Base-by-base conservation (phyloP, 2,113 vertebrate genomes). In the Neogobius melanostomus region DNA sequence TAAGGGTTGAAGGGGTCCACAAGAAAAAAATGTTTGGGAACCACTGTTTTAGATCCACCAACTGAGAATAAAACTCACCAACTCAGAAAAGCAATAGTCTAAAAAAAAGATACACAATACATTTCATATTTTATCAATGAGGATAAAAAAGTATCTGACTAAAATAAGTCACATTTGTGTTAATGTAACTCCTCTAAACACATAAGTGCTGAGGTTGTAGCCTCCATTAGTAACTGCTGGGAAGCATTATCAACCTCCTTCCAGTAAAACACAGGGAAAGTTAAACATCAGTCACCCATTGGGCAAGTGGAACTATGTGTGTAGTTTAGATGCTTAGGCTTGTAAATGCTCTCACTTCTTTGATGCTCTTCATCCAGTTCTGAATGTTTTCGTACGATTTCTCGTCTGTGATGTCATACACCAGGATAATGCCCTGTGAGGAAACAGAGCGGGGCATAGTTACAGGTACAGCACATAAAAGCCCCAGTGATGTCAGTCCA, bases 331-430 rank as follows among this genome's bases (percentile, higher is more conserved):
- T 63, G 51, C 21, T 44, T 11, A 36, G 11, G n/a, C 28, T 15
- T 1, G 14, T 12, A 11, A 28, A 46, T 46, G 6, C 2, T 11
- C 89, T 91, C 83, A 94, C 92, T 74, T 94, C 91, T 87, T 93
- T 97, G 85, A 98, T 98, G 90, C 95, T 96, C 80, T 97, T 97
- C 96, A 96, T 98, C 96, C 96, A 98, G 84, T 96, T 97, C 86
- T 97, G 96, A 82, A 98, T 98, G 79, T 98, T 98, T 88, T 98
- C 95, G 0, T 93, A 98, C 79, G 96, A 98, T 80, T 96, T 96
- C 51, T 94, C 93, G 8, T 98, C 97, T 0, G 96, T 98, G 91
- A 98, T 98, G 90, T 98, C 96, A 3, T 98, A 98, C 1, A 98
- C 96, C 65, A 98, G 93, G 83, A 97, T 96, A 72, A 98, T 98